Evolutionary conservation across 2,797 vertebrate species (phyloP).

Genomic region (Microctenopoma steveboyesi): DNA sequence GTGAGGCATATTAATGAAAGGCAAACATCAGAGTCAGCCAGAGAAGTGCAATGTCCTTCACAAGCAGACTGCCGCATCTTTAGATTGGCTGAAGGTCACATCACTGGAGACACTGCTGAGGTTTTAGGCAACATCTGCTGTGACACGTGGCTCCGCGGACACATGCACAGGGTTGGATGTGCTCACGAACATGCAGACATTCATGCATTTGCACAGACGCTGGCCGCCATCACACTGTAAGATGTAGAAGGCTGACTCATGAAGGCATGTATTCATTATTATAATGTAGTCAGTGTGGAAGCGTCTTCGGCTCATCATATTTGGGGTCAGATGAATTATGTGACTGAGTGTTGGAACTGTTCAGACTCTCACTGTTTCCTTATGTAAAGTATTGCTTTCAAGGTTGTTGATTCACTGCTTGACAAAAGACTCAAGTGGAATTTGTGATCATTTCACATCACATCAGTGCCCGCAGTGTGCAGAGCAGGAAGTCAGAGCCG

Average conservation of each 20-base stretch:
- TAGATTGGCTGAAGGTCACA: slow-evolving; percentile 66
- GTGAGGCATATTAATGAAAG: slow-evolving; percentile 71
- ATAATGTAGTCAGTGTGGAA: slow-evolving; percentile 71
- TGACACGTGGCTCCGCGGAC: slow-evolving; percentile 45
- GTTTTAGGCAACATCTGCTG: slow-evolving; percentile 65
- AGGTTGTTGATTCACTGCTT: not conserved
- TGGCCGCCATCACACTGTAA: slow-evolving; percentile 27
- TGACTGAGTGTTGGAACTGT: slow-evolving; percentile 11
- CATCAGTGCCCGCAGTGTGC: slow-evolving; percentile 6
- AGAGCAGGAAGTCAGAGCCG: slow-evolving; percentile 24
- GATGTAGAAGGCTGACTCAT: slow-evolving; percentile 65
- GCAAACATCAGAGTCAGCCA: slow-evolving; percentile 55
- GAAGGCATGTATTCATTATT: slow-evolving; percentile 74
- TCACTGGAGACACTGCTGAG: slow-evolving; percentile 46
- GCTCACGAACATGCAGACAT: slow-evolving; percentile 35
- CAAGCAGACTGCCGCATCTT: slow-evolving; percentile 37
- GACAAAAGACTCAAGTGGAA: slow-evolving; percentile 11
- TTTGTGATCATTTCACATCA: not conserved
- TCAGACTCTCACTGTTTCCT: slow-evolving; percentile 12
- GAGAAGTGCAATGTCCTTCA: slow-evolving; percentile 57
- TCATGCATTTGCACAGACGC: slow-evolving; percentile 35
- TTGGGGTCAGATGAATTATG: slow-evolving; percentile 44
- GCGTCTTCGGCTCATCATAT: slow-evolving; percentile 48
- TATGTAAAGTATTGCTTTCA: not conserved
- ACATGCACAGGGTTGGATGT: slow-evolving; percentile 31